Evolutionary conservation across 2,113 vertebrate genomes (phyloP).

Genomic region (Carassius carassius): DNA sequence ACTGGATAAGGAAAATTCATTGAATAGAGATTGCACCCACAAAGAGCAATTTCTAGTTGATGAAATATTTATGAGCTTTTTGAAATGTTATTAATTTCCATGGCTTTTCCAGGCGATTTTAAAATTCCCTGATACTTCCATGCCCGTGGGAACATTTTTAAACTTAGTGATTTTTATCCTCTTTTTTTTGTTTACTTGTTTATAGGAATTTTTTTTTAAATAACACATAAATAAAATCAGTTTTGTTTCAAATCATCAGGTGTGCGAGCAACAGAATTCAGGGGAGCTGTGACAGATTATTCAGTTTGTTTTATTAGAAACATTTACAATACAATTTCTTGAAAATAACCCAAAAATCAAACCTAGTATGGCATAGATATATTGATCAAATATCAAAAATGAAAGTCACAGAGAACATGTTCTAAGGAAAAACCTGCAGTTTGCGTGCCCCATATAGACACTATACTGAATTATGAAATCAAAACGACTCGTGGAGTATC

Average conservation of each 20-base stretch:
- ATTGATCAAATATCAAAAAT: constrained; percentile 79
- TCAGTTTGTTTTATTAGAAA: constrained; percentile 84
- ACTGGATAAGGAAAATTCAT: background rate
- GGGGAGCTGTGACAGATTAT: constrained; percentile 57
- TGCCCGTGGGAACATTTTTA: background rate
- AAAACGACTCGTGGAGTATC: constrained; percentile 69
- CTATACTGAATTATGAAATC: constrained; percentile 74
- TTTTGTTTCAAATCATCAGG: constrained; percentile 6
- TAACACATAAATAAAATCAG: background rate
- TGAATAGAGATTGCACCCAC: background rate
- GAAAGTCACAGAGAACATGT: constrained; percentile 77
- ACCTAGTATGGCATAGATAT: constrained; percentile 83
- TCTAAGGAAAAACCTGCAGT: constrained; percentile 80
- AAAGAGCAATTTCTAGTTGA: constrained; percentile 17
- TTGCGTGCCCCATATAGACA: constrained; percentile 70
- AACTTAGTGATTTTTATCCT: too few relatives aligned
- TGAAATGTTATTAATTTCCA: background rate
- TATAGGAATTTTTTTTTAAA: too few relatives aligned
- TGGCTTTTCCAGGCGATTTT: background rate
- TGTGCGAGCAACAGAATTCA: constrained; percentile 4
- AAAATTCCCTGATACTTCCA: background rate
- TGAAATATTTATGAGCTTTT: constrained; percentile 28
- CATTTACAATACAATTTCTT: constrained; percentile 83
- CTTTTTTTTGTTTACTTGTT: background rate
- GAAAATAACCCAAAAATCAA: constrained; percentile 80